These are phyloP conservation scores for Polyodon spathula DNA, from an alignment of 2,113 vertebrate genomes.

Conservation along the genomic window DNA sequence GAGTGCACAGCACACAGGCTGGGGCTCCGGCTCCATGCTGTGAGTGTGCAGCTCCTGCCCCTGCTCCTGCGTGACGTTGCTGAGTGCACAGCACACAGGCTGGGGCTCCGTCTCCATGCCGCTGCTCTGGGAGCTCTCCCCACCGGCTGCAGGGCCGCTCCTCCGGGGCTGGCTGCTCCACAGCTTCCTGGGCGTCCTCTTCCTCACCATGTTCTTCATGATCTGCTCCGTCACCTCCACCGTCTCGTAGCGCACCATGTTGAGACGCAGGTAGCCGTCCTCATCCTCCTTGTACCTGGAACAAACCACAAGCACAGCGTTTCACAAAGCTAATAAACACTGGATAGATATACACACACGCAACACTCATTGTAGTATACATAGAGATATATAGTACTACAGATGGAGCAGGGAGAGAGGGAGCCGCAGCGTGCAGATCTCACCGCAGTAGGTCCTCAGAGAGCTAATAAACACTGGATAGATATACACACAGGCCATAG, in stretches of 20 bases:
- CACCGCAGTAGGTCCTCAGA: too few relatives aligned
- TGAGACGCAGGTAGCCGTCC: slow-evolving; percentile 52
- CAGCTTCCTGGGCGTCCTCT: slow-evolving; percentile 44
- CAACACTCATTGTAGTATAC: too few relatives aligned
- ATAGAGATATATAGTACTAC: too few relatives aligned
- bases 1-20: slow-evolving; percentile 53
- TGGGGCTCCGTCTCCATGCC: slow-evolving; percentile 33
- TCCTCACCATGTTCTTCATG: slow-evolving; percentile 69
- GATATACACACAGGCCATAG: too few relatives aligned
- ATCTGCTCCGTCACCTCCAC: slow-evolving; percentile 66
- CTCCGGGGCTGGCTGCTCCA: slow-evolving; percentile 32
- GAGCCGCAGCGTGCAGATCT: too few relatives aligned
- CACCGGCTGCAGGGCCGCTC: slow-evolving; percentile 33
- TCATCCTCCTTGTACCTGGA: slow-evolving; percentile 55
- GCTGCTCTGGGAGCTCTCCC: slow-evolving; percentile 35
- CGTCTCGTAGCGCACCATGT: slow-evolving; percentile 61
- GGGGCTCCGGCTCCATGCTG: slow-evolving; percentile 30
- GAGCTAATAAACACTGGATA: too few relatives aligned
- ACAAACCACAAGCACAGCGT: neutral
- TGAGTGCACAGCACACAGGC: too few relatives aligned
- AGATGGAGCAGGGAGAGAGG: too few relatives aligned
- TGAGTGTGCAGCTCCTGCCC: too few relatives aligned
- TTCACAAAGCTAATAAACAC: too few relatives aligned
- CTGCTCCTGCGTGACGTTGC: too few relatives aligned
- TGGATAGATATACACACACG: too few relatives aligned